Percentiles rank a stretch among this genome's conserved stretches.
phyloP scores from a whole-genome alignment of 2,113 vertebrate species.

The Ophiodon elongatus region DNA sequence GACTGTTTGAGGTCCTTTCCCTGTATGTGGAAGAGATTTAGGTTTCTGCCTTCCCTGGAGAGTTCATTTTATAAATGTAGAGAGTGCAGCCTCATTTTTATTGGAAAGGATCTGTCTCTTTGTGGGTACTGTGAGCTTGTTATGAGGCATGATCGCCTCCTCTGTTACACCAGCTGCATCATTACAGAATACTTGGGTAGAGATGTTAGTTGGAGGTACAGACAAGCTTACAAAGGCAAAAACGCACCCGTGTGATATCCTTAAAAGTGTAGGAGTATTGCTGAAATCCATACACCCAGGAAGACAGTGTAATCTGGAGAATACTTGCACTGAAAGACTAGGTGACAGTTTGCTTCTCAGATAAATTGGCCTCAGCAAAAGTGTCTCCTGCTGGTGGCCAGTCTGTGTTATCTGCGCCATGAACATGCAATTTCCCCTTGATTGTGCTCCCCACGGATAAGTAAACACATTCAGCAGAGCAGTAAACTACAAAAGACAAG shows the following conservation, averaged over 20 bases:
- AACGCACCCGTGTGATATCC: constrained; percentile 16
- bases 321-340: constrained; percentile 60
- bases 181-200: constrained; percentile 12
- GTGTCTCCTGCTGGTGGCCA: constrained; percentile 77
- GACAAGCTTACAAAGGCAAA: constrained; percentile 12
- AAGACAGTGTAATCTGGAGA: constrained; percentile 53
- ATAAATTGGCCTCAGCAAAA: constrained; percentile 78
- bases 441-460: constrained; percentile 77
- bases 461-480: constrained; percentile 75
- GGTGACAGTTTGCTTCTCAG: constrained; percentile 73
- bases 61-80: constrained; percentile 35
- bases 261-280: constrained; percentile 43
- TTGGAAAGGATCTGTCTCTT: background rate
- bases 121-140: constrained; percentile 29
- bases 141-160: constrained; percentile 25
- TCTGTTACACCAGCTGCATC: constrained; percentile 20
- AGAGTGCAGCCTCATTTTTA: constrained; percentile 20
- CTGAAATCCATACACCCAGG: constrained; percentile 22
- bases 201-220: background rate
- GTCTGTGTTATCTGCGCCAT: constrained; percentile 76
- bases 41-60: background rate
- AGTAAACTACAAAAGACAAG: constrained; percentile 70
- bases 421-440: constrained; percentile 82
- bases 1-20: constrained; percentile 26
- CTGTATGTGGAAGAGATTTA: constrained; percentile 52